phyloP scores from a whole-genome alignment of 92 coral and sea anemone species.

The Ricordea florida region DNA sequence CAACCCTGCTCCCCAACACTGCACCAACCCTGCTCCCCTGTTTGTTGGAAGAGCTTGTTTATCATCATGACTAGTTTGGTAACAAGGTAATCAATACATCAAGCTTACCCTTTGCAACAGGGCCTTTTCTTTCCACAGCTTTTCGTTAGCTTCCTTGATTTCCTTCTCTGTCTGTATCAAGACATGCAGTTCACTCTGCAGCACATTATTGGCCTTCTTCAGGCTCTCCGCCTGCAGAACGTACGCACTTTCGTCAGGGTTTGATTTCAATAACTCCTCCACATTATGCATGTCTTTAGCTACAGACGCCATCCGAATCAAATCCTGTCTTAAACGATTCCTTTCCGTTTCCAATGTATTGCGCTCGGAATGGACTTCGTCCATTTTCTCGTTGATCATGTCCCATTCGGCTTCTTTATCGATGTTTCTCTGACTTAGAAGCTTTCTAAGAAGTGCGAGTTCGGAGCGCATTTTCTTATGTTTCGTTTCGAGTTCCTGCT shows the following conservation, averaged over 20 bases:
- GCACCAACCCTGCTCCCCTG: no score
- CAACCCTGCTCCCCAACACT: no score
- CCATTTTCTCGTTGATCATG: conserved; percentile 78
- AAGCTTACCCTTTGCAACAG: conserved; percentile 72
- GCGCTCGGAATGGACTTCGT: conserved; percentile 73
- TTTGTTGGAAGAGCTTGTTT: no score
- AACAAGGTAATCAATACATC: background rate
- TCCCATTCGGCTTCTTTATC: conserved; percentile 92
- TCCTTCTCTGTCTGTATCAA: conserved; percentile 67
- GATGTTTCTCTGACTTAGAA: conserved; percentile 83
- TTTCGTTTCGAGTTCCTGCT: conserved; percentile 43
- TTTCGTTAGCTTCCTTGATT: conserved; percentile 82
- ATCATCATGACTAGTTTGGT: no score
- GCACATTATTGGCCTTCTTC: conserved; percentile 91
- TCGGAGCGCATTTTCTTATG: conserved; percentile 84
- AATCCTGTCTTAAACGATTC: conserved; percentile 68
- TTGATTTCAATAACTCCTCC: conserved; percentile 68
- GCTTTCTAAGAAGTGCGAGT: conserved; percentile 76
- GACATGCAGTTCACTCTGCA: conserved; percentile 87
- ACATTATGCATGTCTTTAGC: conserved; percentile 79
- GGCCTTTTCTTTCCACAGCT: conserved; percentile 91
- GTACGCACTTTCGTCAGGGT: conserved; percentile 93
- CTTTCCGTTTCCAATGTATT: conserved; percentile 66
- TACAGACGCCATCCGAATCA: conserved; percentile 89
- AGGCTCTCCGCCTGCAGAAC: conserved; percentile 86